These are phyloP conservation scores for Cyanoliseus patagonus DNA, from an alignment of 2,113 vertebrate genomes.

Conservation along the genomic window DNA sequence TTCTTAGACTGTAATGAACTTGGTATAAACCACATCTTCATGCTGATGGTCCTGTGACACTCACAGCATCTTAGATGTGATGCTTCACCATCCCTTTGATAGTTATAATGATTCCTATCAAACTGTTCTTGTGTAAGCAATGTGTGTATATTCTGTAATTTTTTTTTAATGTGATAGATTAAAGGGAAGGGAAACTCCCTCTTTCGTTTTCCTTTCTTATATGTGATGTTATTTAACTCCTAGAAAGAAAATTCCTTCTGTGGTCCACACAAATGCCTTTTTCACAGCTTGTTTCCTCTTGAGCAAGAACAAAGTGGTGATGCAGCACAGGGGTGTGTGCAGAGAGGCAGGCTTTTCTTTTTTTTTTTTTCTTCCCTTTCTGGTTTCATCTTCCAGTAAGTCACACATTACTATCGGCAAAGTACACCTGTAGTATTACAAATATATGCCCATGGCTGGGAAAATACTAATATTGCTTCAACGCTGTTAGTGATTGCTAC, in stretches of 20 bases:
- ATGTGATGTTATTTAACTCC: neutral
- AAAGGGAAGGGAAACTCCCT: neutral
- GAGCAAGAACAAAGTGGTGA: neutral
- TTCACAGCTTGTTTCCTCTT: neutral
- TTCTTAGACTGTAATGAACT: neutral
- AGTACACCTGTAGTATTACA: neutral
- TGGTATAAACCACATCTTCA: neutral
- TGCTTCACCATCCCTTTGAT: neutral
- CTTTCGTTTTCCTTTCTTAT: neutral
- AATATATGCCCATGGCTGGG: rapidly evolving
- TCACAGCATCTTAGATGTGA: neutral
- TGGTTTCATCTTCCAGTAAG: neutral
- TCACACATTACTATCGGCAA: rapidly evolving
- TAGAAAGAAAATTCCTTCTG: neutral
- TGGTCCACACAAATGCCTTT: neutral
- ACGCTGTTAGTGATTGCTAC: neutral
- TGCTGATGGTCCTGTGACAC: neutral
- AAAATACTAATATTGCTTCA: neutral
- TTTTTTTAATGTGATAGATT: neutral
- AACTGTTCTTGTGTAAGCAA: neutral
- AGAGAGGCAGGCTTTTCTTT: neutral
- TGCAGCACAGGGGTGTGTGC: neutral
- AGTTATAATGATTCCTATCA: neutral
- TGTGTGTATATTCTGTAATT: neutral
- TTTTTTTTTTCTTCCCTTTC: neutral